Evolutionary conservation across 2,888 invertebrate species (phyloP).

Genomic region (Pelosia muscerda): DNA sequence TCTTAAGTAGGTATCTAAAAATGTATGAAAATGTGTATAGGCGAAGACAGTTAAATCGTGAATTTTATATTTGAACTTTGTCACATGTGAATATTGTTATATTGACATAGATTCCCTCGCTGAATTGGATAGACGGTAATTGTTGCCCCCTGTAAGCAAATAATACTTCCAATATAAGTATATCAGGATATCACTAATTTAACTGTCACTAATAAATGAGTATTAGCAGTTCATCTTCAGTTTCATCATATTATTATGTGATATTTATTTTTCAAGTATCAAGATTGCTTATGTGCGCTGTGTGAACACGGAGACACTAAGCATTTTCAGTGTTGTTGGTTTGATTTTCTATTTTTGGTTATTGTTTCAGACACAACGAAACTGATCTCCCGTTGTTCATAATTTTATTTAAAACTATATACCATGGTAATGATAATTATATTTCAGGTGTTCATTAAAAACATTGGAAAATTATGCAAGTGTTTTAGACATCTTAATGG

Average conservation of each 20-base stretch:
- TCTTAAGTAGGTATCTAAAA: too few relatives aligned
- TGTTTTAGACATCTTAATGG: neutral
- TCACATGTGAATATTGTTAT: neutral
- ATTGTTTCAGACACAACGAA: slow-evolving; percentile 74
- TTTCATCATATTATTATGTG: neutral
- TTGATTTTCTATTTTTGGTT: slow-evolving; percentile 62
- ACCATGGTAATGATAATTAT: too few relatives aligned
- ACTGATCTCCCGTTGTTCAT: slow-evolving; percentile 40
- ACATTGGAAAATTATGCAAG: neutral
- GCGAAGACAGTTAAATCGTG: neutral
- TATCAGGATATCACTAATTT: neutral
- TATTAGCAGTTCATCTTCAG: neutral
- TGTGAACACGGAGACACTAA: slow-evolving; percentile 63
- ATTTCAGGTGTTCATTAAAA: too few relatives aligned
- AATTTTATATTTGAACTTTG: neutral
- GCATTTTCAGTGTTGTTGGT: slow-evolving; percentile 69
- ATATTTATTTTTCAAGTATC: slow-evolving; percentile 56
- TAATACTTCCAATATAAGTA: neutral
- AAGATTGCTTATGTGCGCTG: slow-evolving; percentile 46
- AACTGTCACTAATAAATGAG: neutral
- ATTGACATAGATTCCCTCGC: neutral
- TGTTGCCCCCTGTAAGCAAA: neutral
- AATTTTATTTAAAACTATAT: neutral
- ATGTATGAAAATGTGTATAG: neutral
- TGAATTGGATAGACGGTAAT: neutral